Base-by-base conservation (phyloP, 1,140 invertebrate genomes). In the Hermetia illucens region DNA sequence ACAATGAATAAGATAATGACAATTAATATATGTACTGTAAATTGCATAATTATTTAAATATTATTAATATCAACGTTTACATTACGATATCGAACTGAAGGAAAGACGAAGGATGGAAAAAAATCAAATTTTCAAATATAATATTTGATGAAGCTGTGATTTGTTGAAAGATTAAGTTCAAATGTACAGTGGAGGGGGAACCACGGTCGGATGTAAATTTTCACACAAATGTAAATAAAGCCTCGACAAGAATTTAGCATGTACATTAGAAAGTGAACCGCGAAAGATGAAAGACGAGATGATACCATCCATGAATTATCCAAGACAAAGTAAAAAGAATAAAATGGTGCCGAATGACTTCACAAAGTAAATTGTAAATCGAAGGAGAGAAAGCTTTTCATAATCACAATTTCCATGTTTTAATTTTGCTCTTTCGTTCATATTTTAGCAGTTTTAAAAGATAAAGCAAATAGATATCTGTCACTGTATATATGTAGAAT, bases 101-200 rank as follows among this genome's bases (percentile, higher is more conserved):
- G 29, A 30, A 30, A 30, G 13, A 30, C 17, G 21, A 33, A 33
- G 17, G 15, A 33, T n/a, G 15, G 6, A 33, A 33, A 33, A 33
- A 9, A 6, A 33, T 6, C 12, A 33, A 34, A 34, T 34, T 19
- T 32, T 8, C n/a, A 16, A 16, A 16, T 13, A 16, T 30, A 16
- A 30, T 30, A 19, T 22, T 21, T 36, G n/a, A n/a, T n/a, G n/a
- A n/a, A n/a, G 40, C 34, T 36, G 40, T 36, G 34, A 37, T 36
- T 41, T 29, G 29, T 32, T 36, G 27, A 34, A 46, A 55, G 49
- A 48, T 57, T 57, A 48, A 57, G 55, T 57, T 57, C 54, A 57
- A 57, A 57, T 57, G 50, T 57, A 57, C 51, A 57, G 55, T 57
- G 25, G 15, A 21, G 12, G 8, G 24, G 8, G 24, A 8, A 8